Evolutionary conservation across 2,797 vertebrate species (phyloP), one percentile per base, ranked within the genome.

Genomic region (Bovichtus variegatus): DNA sequence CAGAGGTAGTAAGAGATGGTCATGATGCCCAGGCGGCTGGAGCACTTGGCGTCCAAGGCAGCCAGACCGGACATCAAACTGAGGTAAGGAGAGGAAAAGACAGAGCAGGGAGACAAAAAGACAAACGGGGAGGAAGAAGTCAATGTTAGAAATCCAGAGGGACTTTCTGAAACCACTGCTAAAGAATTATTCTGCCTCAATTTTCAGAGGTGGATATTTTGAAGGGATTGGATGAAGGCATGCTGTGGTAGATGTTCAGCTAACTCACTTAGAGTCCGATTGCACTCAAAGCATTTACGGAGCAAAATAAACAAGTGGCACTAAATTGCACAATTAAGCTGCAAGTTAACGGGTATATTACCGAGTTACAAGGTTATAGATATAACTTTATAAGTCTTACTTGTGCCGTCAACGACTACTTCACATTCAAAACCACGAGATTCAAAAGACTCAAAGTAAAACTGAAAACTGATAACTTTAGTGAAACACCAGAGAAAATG

Each of bases 1-100:
- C 98, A 99, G 78, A 99, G 94, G 92, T 99, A 99, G 92, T 99
- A 99, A 1, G 98, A 98, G 88, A 99, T 94, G 0, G 98, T 99
- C 92, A 99, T 97, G 90, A 99, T 96, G 63, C 98, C 98, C 93
- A 99, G 90, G 51, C 97, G 97, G 81, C 98, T 99, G 79, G 98
- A 99, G 44, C 98, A 99, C 93, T 99, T 99, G 78, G 98, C 96
- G 23, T 99, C 98, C 83, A 99, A 93, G 36, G 98, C 98, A 63
- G 98, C 98, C 0, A 99, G 95, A 61, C 98, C 97, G 0, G 97
- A 99, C 97, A 99, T 98, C 92, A 99, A 93, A 91, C 98, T 99
- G 87, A 64, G 23, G 78, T 5, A 46, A 18, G 25, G 41, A 60
- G 43, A 55, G 41, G 18, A 27, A 50, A 0, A 63, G 43, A 25